phyloP scores from a whole-genome alignment of 2,888 invertebrate genomes.

The Scaptomyza cyrtandrae region DNA sequence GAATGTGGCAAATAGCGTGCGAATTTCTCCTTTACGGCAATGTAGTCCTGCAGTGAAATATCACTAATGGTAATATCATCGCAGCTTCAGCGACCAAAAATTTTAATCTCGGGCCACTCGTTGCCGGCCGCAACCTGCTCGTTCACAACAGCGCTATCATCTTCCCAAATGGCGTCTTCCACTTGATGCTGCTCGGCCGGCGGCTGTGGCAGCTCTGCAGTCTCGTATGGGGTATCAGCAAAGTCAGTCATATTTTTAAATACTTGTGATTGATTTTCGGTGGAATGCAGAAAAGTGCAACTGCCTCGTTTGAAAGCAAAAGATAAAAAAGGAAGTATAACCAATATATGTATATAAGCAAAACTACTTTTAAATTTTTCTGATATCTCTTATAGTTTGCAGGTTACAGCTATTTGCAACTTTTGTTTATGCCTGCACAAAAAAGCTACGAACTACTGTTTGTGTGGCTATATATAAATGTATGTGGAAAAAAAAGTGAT shows the following conservation, averaged over 20 bases:
- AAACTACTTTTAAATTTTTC: too few species aligned
- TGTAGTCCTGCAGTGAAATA: slow-evolving; percentile 98
- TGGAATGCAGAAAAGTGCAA: slow-evolving; percentile 7
- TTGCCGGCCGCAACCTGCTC: slow-evolving; percentile 10
- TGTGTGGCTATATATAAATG: too few species aligned
- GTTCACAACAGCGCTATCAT: slow-evolving; percentile 13
- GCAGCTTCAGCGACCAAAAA: slow-evolving; percentile 98
- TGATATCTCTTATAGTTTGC: too few species aligned
- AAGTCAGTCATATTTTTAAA: slow-evolving; percentile 30
- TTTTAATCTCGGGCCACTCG: slow-evolving; percentile 97
- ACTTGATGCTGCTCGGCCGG: not conserved
- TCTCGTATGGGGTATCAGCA: slow-evolving; percentile 7
- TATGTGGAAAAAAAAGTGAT: too few species aligned
- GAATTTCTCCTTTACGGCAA: slow-evolving; percentile 98
- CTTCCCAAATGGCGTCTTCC: slow-evolving; percentile 40
- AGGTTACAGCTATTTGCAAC: too few species aligned
- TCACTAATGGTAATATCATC: slow-evolving; percentile 99
- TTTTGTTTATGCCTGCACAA: too few species aligned
- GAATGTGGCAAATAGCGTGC: slow-evolving; percentile 99
- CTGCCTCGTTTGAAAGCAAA: slow-evolving; percentile 16
- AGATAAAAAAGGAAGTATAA: slow-evolving; percentile 24
- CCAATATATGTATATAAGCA: too few species aligned
- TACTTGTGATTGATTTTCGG: not conserved
- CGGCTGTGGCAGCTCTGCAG: slow-evolving; percentile 16
- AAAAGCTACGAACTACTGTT: too few species aligned